Base-by-base conservation (phyloP, 2,888 invertebrate species). In the Colostygia pectinataria region DNA sequence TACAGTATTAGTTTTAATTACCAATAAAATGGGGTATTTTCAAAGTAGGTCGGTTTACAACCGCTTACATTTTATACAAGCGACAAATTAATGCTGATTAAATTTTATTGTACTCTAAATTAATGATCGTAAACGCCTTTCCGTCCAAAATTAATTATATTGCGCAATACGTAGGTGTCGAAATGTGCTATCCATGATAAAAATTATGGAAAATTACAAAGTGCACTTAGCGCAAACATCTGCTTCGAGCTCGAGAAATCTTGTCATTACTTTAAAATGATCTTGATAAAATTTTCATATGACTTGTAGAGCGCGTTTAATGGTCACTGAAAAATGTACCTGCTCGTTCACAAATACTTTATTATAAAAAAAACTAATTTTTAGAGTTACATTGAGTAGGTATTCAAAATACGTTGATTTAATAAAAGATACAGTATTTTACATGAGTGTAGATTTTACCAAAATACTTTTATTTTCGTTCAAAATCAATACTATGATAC, bases 1-100 rank as follows among this genome's bases (percentile, higher is more conserved):
- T 85, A 86, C 69, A 65, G 69, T 71, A 65, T 65, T 74, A 70
- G 71, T 75, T 85, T 85, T 88, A 90, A 89, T 90, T 90, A 88
- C 85, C 87, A 74, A 76, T 70, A 70, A 74, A 73, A 70, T 65
- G 53, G 58, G 63, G 71, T 72, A 73, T 73, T 76, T 72, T 60
- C 63, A 58, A 68, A 70, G 62, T 68, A 61, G 63, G 56, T 61
- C 63, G 63, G 61, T 83, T 83, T 85, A 83, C 77, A 65, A 66
- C 63, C 66, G 61, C 51, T 66, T 53, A 56, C 52, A 50, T 43
- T 45, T 57, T 55, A 55, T 55, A 55, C 59, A 57, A 53, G 66
- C 65, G 68, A 68, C 68, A 72, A 72, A 74, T 73, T 67, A 72
- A 67, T 66, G 61, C 66, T 68, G 74, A 75, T 73, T 71, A 75